Conservation (phyloP, 2,113 vertebrate species). For the Microtus richardsoni region DNA sequence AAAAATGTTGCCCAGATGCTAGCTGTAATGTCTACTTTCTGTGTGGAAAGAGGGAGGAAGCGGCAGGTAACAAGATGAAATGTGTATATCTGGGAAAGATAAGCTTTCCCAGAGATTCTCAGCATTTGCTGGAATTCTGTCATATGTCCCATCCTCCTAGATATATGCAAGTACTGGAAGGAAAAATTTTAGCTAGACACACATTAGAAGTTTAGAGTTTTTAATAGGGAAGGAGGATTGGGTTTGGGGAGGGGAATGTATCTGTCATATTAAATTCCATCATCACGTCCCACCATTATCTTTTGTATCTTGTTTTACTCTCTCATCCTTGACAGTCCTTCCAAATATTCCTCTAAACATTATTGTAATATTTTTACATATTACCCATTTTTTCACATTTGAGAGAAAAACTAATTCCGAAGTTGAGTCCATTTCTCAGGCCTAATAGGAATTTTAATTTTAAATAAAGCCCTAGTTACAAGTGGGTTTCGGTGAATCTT, state of each 20-base stretch:
- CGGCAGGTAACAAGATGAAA: not conserved
- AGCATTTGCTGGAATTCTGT: not conserved
- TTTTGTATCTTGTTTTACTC: not conserved
- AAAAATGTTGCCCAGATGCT: not conserved
- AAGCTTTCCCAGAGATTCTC: not conserved
- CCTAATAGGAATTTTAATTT: slow-evolving; percentile 2
- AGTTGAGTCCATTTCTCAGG: not conserved
- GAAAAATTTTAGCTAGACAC: not conserved
- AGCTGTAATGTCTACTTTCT: not conserved
- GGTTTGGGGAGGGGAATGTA: not conserved
- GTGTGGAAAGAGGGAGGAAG: not conserved
- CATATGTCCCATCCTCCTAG: not conserved
- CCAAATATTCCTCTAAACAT: not conserved
- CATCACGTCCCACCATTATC: not conserved
- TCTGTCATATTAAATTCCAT: not conserved
- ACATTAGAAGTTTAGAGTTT: not conserved
- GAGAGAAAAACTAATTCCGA: not conserved
- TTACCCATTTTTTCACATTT: not conserved
- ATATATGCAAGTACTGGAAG: not conserved
- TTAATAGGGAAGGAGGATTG: not conserved
- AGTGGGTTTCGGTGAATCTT: not conserved
- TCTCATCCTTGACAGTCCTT: not conserved
- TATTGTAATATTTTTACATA: not conserved
- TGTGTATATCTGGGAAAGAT: not conserved
- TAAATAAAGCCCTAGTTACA: not conserved